Base-by-base conservation (phyloP, 2,113 vertebrate genomes). In the Spea bombifrons region DNA sequence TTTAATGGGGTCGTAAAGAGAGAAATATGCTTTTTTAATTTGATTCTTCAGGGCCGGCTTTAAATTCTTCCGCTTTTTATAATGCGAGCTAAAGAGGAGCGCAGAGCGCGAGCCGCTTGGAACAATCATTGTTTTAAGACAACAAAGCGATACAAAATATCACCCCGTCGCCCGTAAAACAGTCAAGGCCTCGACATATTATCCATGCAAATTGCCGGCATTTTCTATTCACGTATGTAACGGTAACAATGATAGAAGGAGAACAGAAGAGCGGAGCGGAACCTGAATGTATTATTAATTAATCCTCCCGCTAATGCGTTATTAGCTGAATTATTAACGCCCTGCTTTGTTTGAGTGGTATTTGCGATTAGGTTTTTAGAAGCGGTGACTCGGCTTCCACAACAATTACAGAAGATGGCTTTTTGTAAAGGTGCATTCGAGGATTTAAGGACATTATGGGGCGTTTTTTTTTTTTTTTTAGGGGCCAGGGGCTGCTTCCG, bases 1-100 rank as follows among this genome's bases (percentile, higher is more conserved):
- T 72, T 79, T 79, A 79, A 73, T 73, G 71, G 7, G 71, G 49
- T 80, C 71, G 52, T 80, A 80, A 80, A 80, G 77, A 50, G 52
- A 73, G 77, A 80, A 73, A 73, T 80, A 80, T 73, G 71, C 16
- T 46, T 43, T 48, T 67, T 73, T 67, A 80, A 73, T 80, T 73
- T 45, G 72, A 79, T 79, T 55, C 61, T 13, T 15, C 61, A 48
- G 7, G 48, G 4, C 68, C 4, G 59, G 48, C 30, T 17, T 47
- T 47, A 57, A 76, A 67, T 68, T 47, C 66, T 43, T 6, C 30
- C 3, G 30, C 55, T 47, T 72, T 66, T 78, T 72, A 66, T 72
- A 6, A 44, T 8, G 16, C n/a, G 10, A n/a, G 67, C 46, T 4
- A 64, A 64, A 47, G 66, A 67, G 67, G 8, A n/a, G 44, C 66